Base-by-base conservation (phyloP, 2,888 invertebrate species). In the Leucophenga maculata region DNA sequence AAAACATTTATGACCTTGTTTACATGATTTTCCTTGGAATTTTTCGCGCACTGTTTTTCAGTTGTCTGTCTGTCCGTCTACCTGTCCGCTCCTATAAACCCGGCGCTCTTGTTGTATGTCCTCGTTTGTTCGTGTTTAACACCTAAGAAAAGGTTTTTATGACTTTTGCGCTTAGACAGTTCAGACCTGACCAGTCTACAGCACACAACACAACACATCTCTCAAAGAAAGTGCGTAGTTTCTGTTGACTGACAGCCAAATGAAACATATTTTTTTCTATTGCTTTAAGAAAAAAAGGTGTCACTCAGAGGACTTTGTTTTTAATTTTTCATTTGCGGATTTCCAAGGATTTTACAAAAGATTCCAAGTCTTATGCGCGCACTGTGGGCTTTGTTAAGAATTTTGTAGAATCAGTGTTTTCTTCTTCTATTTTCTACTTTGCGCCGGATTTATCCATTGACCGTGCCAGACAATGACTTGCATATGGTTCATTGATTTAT, bases 401-500 rank as follows among this genome's bases (percentile, higher is more conserved):
- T n/a, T n/a, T n/a, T n/a, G n/a, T n/a, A n/a, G n/a, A n/a, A n/a
- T n/a, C n/a, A n/a, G n/a, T n/a, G 26, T 26, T 48, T 16, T 59
- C 52, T 32, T 65, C 46, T 69, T 55, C 26, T 13, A 52, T 32
- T 52, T 68, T 65, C 14, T 64, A 22, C 8, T 62, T 31, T 44
- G 13, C 39, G 74, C 72, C 72, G 75, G 73, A 78, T 75, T 73
- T 59, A 8, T 50, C 26, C 31, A 50, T 50, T 59, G 39, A 39
- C 39, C 39, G 11, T 62, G n/a, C 54, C 64, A 74, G 78, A 77
- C 82, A 80, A 82, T 80, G 39, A 39, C 74, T 83, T 80, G 74
- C 79, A 77, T 73, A 65, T 69, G 69, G 8, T 78, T 71, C 83
- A 81, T 77, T 83, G 80, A 83, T 83, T 83, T 83, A 83, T 77